Evolutionary conservation across 1,140 invertebrate genomes (phyloP).

Genomic region (Psix sp.): DNA sequence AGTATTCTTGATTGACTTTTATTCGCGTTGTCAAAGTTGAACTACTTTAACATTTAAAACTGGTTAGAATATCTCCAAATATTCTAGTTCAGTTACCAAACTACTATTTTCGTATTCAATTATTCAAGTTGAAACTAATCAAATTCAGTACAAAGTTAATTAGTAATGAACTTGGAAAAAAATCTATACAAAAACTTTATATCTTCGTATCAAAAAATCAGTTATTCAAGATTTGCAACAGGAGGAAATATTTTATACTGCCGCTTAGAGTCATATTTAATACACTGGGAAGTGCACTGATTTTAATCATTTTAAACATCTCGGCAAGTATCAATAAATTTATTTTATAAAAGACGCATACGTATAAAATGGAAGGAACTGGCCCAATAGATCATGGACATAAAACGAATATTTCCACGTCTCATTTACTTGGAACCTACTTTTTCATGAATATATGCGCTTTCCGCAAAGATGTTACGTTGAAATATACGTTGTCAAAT

Average conservation of each 20-base stretch:
- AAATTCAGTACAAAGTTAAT: no score
- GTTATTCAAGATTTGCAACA: no score
- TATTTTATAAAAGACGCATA: conserved; percentile 25
- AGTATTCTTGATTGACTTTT: no score
- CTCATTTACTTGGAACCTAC: conserved; percentile 41
- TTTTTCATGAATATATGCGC: conserved; percentile 39
- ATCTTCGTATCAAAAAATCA: no score
- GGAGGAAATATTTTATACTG: no score
- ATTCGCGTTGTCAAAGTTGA: background rate
- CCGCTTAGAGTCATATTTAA: conserved; percentile 1
- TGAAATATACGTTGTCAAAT: conserved; percentile 48
- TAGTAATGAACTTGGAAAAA: no score
- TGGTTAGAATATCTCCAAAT: no score
- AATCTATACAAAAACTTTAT: no score
- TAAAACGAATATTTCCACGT: conserved; percentile 47
- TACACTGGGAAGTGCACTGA: background rate
- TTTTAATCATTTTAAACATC: conserved; percentile 18
- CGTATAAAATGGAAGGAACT: conserved; percentile 18
- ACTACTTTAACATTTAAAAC: no score
- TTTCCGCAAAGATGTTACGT: conserved; percentile 43
- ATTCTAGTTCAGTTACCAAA: no score
- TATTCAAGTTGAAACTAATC: no score
- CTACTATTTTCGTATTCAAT: no score
- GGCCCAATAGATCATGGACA: conserved; percentile 26
- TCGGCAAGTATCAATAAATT: conserved; percentile 28